A percentile compares a stretch with the other conserved stretches of the same genome.
These are phyloP conservation scores for Chloroceryle inda DNA, from an alignment of 2,797 vertebrate species.

Conservation along the genomic window DNA sequence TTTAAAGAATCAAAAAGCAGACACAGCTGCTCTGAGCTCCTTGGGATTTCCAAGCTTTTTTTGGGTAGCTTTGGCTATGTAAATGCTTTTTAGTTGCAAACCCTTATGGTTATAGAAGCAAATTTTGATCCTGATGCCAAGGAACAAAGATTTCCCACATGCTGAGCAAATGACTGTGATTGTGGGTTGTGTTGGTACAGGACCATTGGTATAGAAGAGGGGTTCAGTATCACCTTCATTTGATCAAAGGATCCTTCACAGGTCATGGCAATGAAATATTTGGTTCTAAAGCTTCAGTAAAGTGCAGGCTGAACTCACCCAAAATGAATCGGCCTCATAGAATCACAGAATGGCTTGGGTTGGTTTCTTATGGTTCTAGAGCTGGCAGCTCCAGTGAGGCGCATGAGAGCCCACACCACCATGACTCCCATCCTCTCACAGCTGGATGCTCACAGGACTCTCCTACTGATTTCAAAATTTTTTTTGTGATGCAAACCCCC, in stretches of 20 bases:
- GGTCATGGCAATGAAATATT: not conserved
- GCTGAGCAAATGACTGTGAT: accelerated
- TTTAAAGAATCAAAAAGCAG: constrained; percentile 15
- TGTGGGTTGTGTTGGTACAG: not conserved
- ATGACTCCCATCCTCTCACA: not conserved
- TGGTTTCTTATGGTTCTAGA: not conserved
- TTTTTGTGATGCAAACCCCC: not conserved
- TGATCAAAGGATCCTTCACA: not conserved
- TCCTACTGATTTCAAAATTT: not conserved
- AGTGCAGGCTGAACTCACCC: not conserved
- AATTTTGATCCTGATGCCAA: not conserved
- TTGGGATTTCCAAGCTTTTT: not conserved
- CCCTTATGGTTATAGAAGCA: not conserved
- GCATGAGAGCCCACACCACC: accelerated
- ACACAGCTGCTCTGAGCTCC: not conserved
- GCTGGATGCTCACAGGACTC: not conserved
- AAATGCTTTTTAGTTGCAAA: not conserved
- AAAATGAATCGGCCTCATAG: not conserved
- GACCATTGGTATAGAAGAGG: not conserved
- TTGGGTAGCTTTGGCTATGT: not conserved
- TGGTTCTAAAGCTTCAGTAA: not conserved
- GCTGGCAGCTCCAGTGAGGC: not conserved
- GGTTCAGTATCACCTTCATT: not conserved
- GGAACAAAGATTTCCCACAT: not conserved
- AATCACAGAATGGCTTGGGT: not conserved